Percentiles rank a stretch among this genome's conserved stretches.
Conservation (phyloP, 2,797 vertebrate genomes). For the Platalea minor region DNA sequence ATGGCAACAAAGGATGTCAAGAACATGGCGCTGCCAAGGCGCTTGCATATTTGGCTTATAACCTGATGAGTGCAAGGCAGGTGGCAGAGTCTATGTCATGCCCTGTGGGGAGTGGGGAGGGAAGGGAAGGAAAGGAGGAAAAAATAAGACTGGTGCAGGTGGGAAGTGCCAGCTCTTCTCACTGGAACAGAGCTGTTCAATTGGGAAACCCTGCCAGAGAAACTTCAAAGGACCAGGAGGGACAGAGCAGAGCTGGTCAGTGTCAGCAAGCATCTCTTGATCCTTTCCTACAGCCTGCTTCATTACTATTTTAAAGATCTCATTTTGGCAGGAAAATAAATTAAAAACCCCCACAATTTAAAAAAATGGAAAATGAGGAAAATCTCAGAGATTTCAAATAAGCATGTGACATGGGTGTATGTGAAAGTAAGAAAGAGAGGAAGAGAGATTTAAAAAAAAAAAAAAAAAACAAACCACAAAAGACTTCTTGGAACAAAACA, state of each 20-base stretch:
- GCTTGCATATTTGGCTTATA: conserved; percentile 50
- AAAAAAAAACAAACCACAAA: background rate
- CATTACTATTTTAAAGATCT: background rate
- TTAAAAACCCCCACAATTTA: rapidly evolving
- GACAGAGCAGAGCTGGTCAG: background rate
- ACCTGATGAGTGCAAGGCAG: conserved; percentile 55
- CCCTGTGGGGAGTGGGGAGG: conserved; percentile 23
- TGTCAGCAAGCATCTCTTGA: background rate
- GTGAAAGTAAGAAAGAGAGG: background rate
- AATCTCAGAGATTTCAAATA: background rate
- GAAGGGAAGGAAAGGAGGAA: conserved; percentile 28
- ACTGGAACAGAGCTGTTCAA: background rate
- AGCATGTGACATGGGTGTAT: background rate
- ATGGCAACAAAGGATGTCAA: conserved; percentile 60
- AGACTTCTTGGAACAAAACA: conserved; percentile 64
- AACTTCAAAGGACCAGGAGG: background rate
- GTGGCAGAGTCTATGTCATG: conserved; percentile 61
- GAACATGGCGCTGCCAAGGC: conserved; percentile 16
- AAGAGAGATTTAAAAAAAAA: background rate
- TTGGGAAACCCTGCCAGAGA: conserved; percentile 19
- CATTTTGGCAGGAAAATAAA: background rate
- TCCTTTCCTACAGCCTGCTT: background rate
- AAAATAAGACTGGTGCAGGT: conserved; percentile 47
- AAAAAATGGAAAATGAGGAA: background rate
- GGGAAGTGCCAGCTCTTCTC: conserved; percentile 43